phyloP scores from a whole-genome alignment of 1,140 invertebrate species.

The Probaryconus sp. region DNA sequence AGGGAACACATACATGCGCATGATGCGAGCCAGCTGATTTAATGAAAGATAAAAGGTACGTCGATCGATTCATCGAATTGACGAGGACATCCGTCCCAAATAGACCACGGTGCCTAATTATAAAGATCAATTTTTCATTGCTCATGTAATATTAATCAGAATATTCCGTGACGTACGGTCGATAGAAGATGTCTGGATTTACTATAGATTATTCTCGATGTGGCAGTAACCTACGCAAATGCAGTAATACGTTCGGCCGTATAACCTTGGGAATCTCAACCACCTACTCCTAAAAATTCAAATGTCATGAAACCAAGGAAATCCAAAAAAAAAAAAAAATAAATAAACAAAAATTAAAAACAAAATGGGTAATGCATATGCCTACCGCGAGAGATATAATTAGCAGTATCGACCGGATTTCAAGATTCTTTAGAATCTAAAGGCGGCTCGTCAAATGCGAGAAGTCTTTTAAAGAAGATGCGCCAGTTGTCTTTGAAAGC shows the following conservation, averaged over 20 bases:
- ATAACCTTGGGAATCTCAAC: no score
- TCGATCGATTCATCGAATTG: slow-evolving; percentile 27
- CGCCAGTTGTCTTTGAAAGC: neutral
- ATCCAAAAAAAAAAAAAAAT: neutral
- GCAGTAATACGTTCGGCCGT: no score
- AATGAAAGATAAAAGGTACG: slow-evolving; percentile 47
- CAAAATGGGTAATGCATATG: no score
- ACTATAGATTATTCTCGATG: no score
- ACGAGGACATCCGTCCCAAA: slow-evolving; percentile 32
- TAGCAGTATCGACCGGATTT: slow-evolving; percentile 31
- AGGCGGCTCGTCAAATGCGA: neutral
- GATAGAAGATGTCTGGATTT: neutral
- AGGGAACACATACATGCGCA: slow-evolving; percentile 39
- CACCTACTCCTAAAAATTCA: no score
- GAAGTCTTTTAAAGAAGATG: slow-evolving; percentile 32
- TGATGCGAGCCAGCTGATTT: slow-evolving; percentile 55
- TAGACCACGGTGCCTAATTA: neutral
- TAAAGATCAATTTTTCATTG: slow-evolving; percentile 3
- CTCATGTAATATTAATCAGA: neutral
- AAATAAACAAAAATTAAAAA: no score
- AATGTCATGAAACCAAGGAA: no score
- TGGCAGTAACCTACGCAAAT: no score
- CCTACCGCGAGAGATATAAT: slow-evolving; percentile 12
- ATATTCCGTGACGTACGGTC: no score
- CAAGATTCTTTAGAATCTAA: slow-evolving; percentile 19